Conservation (phyloP, 2,797 vertebrate species). For the Gambelia wislizenii region DNA sequence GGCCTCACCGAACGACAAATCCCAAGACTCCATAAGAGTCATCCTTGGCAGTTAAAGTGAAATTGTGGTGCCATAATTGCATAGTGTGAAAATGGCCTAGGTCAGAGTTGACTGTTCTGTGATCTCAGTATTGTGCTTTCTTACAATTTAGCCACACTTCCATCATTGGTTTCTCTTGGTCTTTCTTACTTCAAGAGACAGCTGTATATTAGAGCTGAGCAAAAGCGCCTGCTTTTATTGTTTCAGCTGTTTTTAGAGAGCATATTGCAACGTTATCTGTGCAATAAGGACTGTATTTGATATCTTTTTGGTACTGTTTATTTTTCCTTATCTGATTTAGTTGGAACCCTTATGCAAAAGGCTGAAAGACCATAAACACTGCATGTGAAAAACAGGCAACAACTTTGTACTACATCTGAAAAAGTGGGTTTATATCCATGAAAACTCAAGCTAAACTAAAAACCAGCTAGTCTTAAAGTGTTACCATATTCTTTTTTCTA, state of each 20-base stretch:
- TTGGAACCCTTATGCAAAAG: background rate
- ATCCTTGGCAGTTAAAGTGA: too few species aligned
- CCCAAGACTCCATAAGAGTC: too few species aligned
- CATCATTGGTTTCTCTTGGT: background rate
- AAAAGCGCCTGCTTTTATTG: constrained; percentile 9
- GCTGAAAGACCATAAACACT: background rate
- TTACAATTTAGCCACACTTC: background rate
- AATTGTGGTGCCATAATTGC: too few species aligned
- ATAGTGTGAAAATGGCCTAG: background rate
- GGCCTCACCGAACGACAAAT: too few species aligned
- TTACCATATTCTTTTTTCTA: too few species aligned
- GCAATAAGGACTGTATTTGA: background rate
- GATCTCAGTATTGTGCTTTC: background rate
- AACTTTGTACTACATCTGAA: too few species aligned
- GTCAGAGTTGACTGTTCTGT: background rate
- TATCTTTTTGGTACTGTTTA: constrained; percentile 3
- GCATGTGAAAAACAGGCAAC: too few species aligned
- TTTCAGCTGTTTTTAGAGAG: constrained; percentile 2
- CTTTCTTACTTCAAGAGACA: background rate
- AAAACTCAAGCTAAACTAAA: too few species aligned
- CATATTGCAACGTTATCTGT: constrained; percentile 7
- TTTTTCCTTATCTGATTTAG: constrained; percentile 4
- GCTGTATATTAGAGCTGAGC: background rate
- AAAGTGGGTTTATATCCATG: too few species aligned
- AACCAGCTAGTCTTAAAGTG: too few species aligned